phyloP scores from a whole-genome alignment of 2,113 vertebrate genomes.

The Bambusicola thoracicus region DNA sequence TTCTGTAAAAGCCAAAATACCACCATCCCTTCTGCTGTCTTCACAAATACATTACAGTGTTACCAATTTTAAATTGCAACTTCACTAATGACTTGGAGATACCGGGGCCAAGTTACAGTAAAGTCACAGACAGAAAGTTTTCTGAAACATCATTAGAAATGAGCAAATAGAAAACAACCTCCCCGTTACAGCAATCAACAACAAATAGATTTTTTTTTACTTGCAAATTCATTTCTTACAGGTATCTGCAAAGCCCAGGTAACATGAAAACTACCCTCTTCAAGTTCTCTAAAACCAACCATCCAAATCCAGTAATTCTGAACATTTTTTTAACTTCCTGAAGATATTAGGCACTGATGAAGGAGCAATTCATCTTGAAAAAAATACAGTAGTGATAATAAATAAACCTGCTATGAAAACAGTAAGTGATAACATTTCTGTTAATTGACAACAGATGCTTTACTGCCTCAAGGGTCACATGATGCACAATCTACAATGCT shows the following conservation, averaged over 20 bases:
- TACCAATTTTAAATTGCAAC: neutral
- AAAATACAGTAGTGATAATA: neutral
- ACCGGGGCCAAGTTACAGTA: neutral
- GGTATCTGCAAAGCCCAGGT: accelerated
- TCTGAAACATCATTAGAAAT: neutral
- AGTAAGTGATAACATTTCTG: neutral
- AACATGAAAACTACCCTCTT: neutral
- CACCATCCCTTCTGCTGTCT: neutral
- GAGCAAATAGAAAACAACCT: neutral
- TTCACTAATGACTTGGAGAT: neutral
- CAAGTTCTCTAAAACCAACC: neutral
- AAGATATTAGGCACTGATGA: neutral
- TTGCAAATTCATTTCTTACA: neutral
- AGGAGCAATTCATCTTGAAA: neutral
- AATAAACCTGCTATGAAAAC: neutral
- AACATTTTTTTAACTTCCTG: neutral
- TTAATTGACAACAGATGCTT: neutral
- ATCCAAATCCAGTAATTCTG: neutral
- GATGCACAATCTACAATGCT: neutral
- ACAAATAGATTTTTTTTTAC: neutral
- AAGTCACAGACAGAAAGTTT: neutral
- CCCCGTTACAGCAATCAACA: neutral
- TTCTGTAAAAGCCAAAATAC: neutral
- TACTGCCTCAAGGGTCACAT: neutral
- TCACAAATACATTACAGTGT: neutral